Evolutionary conservation across 2,113 vertebrate genomes (phyloP).

Genomic region (Ariopsis seemanni): DNA sequence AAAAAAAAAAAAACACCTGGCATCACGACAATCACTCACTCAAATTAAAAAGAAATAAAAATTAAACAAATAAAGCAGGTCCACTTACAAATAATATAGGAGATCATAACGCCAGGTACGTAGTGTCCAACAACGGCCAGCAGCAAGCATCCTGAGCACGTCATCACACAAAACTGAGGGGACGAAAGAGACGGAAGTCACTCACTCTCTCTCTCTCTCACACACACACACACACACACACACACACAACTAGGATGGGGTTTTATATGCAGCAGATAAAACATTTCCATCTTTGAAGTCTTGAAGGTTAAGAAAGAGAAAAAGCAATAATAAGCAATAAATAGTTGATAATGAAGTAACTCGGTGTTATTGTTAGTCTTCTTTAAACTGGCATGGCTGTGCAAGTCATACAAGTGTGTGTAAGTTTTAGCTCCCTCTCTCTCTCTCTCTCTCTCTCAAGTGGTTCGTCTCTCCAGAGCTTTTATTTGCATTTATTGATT

Average conservation of each 20-base stretch:
- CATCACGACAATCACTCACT: background rate
- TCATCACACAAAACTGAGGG: constrained; percentile 88
- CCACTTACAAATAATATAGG: constrained; percentile 94
- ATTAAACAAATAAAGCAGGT: background rate
- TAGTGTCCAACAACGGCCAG: constrained; percentile 91
- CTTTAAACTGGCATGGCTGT: background rate
- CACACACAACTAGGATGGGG: background rate
- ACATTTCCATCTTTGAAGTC: background rate
- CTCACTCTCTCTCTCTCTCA: background rate
- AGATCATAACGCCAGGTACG: constrained; percentile 98
- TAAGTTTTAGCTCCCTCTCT: background rate
- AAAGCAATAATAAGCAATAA: background rate
- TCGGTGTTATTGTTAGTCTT: background rate
- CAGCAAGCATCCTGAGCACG: constrained; percentile 85
- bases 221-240: background rate
- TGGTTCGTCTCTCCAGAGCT: background rate
- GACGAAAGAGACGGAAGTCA: constrained; percentile 12
- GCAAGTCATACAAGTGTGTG: background rate
- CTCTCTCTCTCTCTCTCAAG: background rate
- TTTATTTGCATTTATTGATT: background rate
- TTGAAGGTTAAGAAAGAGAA: background rate
- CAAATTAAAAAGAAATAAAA: too few species aligned
- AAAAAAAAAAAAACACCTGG: background rate
- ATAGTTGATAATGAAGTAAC: background rate
- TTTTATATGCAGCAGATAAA: background rate